Base-by-base conservation (phyloP, 2,113 vertebrate species). In the Scolopax mira region DNA sequence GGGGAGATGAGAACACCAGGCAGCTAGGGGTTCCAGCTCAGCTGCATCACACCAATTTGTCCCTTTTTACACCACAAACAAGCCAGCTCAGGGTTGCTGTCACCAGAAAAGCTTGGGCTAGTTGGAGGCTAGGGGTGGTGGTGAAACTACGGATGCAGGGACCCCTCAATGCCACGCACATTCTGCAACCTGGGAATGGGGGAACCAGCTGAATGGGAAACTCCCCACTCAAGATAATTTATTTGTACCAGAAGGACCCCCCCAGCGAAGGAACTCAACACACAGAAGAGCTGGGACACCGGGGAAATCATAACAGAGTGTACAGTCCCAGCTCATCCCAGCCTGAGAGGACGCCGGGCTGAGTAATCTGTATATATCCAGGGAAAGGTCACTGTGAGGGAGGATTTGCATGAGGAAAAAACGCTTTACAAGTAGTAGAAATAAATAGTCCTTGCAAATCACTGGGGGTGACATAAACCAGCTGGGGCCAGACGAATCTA, bases 361-460 rank as follows among this genome's bases (percentile, higher is more conserved):
- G 90, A 93, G 71, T 79, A 85, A 93, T 93, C 49, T 85, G 92
- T 79, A 21, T 79, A 82, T 11, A 85, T 13, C 31, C 2, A 8
- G 71, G 69, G 41, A 93, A 85, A 94, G 72, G 83, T 88, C 85
- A 44, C 44, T 83, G 18, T 11, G 67, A 86, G 67, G 42, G 51
- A 83, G 67, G 55, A 83, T 44, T 21, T 78, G 19, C 37, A 24
- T 0, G 3, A 41, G 49, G 11, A 3, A 23, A 85, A 83, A 73
- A 77, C 35, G 39, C 72, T 84, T 97, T 90, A 84, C 72, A 67
- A 89, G 54, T 2, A 71, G 55, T 9, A 71, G 62, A 90, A 88
- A 75, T 83, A 94, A 96, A 88, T 35, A 90, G 49, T 35, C 37
- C n/a, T 77, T 69, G 80, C 25, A 65, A 91, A 89, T 71, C 52